Evolutionary conservation across 2,888 invertebrate genomes (phyloP).

Genomic region (Orthosia cruda): DNA sequence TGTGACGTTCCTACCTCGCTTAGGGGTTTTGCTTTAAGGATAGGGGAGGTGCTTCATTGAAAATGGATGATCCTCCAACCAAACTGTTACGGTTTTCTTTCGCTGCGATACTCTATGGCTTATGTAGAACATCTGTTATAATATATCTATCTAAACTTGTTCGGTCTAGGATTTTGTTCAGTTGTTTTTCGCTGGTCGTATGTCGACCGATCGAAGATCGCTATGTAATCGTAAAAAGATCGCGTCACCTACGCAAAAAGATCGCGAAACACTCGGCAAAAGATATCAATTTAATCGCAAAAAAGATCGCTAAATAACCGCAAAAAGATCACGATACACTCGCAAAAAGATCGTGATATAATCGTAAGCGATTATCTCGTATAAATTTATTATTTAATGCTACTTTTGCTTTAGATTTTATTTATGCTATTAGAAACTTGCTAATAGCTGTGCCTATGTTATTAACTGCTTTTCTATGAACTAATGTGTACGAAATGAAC

Average conservation of each 20-base stretch:
- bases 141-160: neutral
- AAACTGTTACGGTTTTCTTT: neutral
- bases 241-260: no score
- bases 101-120: no score
- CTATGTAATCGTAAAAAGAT: neutral
- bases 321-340: no score
- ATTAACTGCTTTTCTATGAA: neutral
- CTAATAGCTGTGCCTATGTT: neutral
- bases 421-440: neutral
- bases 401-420: neutral
- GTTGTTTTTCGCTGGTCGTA: neutral
- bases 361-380: neutral
- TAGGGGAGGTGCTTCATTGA: neutral
- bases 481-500: constrained; percentile 17
- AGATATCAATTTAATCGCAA: no score
- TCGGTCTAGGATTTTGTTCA: neutral
- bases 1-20: neutral
- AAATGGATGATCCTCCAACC: neutral
- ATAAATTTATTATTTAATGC: neutral
- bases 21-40: neutral
- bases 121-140: neutral
- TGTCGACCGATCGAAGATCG: no score
- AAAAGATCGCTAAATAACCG: no score
- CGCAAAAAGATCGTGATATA: no score
- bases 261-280: no score